These are phyloP conservation scores for Patella depressa DNA, from an alignment of 2,888 invertebrate genomes.

Conservation along the genomic window DNA sequence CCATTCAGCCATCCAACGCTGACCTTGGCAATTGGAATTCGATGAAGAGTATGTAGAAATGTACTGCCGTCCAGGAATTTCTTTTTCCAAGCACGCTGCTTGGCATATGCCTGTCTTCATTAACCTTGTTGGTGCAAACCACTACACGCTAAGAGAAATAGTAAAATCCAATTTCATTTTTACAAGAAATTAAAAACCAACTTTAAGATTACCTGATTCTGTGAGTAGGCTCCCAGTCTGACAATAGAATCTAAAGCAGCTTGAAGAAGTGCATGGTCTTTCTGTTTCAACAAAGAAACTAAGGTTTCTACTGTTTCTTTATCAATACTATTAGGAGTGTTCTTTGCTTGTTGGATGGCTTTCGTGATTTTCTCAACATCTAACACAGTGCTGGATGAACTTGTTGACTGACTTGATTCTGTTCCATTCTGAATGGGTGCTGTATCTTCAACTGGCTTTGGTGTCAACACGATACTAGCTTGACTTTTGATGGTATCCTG, in stretches of 20 bases:
- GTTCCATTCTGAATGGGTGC: slow-evolving; percentile 13
- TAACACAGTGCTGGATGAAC: slow-evolving; percentile 1
- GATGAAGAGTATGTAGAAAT: too few relatives aligned
- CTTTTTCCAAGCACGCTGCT: too few relatives aligned
- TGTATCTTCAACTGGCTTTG: neutral
- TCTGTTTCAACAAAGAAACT: slow-evolving; percentile 71
- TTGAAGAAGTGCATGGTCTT: slow-evolving; percentile 72
- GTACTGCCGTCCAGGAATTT: too few relatives aligned
- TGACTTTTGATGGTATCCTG: neutral
- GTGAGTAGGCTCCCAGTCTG: slow-evolving; percentile 74
- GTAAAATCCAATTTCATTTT: too few relatives aligned
- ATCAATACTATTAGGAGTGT: slow-evolving; percentile 43
- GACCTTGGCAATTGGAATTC: too few relatives aligned
- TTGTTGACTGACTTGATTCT: neutral
- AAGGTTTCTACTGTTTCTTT: slow-evolving; percentile 48
- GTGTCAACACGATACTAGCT: neutral
- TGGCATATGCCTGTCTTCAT: too few relatives aligned
- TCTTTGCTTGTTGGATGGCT: slow-evolving; percentile 50
- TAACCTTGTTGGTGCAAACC: too few relatives aligned
- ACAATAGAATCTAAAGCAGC: slow-evolving; percentile 74
- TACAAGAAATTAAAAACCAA: too few relatives aligned
- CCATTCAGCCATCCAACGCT: too few relatives aligned
- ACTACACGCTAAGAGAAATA: too few relatives aligned
- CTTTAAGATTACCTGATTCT: slow-evolving; percentile 71
- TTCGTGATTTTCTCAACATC: slow-evolving; percentile 45